These are phyloP conservation scores for Maniola hyperantus DNA, from an alignment of 2,888 invertebrate species.

Conservation along the genomic window DNA sequence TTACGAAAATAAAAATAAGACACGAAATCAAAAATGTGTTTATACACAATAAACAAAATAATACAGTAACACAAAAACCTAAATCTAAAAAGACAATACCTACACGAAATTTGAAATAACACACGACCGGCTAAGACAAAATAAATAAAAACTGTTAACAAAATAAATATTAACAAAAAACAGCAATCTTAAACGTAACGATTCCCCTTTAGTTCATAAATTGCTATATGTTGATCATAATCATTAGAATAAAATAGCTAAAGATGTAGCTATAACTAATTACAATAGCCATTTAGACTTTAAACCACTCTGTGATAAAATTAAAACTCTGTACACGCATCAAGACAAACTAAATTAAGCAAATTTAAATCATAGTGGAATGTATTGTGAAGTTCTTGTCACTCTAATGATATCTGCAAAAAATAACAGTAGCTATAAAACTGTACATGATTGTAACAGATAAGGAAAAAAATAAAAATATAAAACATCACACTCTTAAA, in stretches of 20 bases:
- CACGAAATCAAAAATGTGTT: constrained; percentile 47
- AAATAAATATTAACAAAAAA: constrained; percentile 76
- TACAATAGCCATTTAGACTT: constrained; percentile 26
- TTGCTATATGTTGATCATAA: constrained; percentile 39
- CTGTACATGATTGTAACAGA: constrained; percentile 43
- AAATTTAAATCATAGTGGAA: constrained; percentile 50
- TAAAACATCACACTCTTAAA: constrained; percentile 41
- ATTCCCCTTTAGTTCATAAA: constrained; percentile 67
- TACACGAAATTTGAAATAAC: constrained; percentile 53
- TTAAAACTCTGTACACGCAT: constrained; percentile 38
- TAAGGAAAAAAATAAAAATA: constrained; percentile 34
- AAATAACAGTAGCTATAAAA: constrained; percentile 45
- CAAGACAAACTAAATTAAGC: constrained; percentile 38
- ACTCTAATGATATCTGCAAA: constrained; percentile 41
- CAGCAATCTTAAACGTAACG: constrained; percentile 80
- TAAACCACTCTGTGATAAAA: constrained; percentile 29
- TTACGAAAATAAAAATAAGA: constrained; percentile 51
- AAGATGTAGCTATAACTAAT: constrained; percentile 9
- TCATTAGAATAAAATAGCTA: constrained; percentile 40
- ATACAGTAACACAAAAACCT: constrained; percentile 52
- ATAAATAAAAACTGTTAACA: constrained; percentile 71
- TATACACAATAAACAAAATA: constrained; percentile 55
- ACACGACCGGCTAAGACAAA: constrained; percentile 63
- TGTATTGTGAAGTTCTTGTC: constrained; percentile 50
- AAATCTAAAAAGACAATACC: constrained; percentile 41